Evolutionary conservation across 1,140 invertebrate genomes (phyloP).

Genomic region (Metopolophium dirhodum): DNA sequence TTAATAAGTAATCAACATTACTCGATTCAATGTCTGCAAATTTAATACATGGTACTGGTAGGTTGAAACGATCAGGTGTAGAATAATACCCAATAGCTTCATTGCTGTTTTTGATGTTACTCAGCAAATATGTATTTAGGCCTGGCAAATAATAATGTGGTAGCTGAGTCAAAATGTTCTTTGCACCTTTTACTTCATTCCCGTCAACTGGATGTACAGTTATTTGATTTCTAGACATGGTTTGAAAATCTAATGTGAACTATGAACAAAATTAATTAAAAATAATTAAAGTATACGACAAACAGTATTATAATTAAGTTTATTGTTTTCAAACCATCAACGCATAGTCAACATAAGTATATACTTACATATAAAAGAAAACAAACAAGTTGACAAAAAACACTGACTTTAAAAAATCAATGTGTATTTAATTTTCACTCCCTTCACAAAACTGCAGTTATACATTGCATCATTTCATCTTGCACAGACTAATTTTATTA

Average conservation of each 20-base stretch:
- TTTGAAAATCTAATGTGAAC: not conserved
- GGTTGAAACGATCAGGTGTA: constrained; percentile 15
- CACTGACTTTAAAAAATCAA: not conserved
- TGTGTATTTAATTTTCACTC: not conserved
- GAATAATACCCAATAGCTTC: constrained; percentile 34
- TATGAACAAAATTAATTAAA: not conserved
- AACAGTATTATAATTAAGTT: not conserved
- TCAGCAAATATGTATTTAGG: constrained; percentile 8
- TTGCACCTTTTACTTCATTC: not conserved
- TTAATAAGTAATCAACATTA: not conserved
- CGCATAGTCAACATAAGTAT: no score
- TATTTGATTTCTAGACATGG: not conserved
- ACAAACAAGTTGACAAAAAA: not conserved
- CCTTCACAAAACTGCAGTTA: not conserved
- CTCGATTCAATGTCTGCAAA: constrained; percentile 8
- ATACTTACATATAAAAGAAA: no score
- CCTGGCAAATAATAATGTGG: constrained; percentile 38
- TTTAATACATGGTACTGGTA: constrained; percentile 30
- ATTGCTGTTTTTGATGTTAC: not conserved
- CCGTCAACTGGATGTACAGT: not conserved
- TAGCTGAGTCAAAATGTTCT: not conserved
- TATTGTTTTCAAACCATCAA: no score
- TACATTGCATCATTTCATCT: not conserved
- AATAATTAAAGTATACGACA: not conserved
- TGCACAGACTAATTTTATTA: not conserved